These are phyloP conservation scores for Callyntrura guangdongensis DNA, from an alignment of 2,888 invertebrate species.

Conservation along the genomic window DNA sequence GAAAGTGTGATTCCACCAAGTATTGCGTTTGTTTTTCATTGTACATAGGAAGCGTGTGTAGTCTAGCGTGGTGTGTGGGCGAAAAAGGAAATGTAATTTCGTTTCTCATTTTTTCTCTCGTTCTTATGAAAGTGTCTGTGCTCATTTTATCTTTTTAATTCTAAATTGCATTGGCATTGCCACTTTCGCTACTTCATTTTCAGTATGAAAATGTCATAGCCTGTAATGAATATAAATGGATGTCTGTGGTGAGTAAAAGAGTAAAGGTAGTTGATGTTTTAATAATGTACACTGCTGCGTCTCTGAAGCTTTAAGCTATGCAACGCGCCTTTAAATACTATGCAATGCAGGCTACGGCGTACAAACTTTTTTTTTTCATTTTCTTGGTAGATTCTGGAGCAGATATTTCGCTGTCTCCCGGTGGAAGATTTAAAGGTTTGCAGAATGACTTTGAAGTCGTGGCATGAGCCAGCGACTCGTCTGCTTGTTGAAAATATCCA, in stretches of 20 bases:
- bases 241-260: too few species aligned
- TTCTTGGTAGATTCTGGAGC: conserved; percentile 63
- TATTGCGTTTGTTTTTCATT: too few species aligned
- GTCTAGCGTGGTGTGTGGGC: neutral
- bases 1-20: too few species aligned
- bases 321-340: too few species aligned
- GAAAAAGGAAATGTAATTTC: conserved; percentile 22
- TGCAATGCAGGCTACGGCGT: too few species aligned
- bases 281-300: neutral
- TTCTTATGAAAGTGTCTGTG: neutral
- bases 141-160: neutral
- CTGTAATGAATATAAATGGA: too few species aligned
- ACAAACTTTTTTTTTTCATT: conserved; percentile 11
- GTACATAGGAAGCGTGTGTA: too few species aligned
- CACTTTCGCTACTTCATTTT: neutral
- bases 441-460: conserved; percentile 72
- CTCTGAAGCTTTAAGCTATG: too few species aligned
- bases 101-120: neutral
- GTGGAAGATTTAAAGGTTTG: conserved; percentile 80
- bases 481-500: conserved; percentile 64
- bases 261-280: neutral
- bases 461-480: conserved; percentile 76
- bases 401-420: conserved; percentile 61
- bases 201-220: neutral
- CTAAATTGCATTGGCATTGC: conserved; percentile 20